Conservation (phyloP, 2,888 invertebrate genomes). For the Apantesis nais region DNA sequence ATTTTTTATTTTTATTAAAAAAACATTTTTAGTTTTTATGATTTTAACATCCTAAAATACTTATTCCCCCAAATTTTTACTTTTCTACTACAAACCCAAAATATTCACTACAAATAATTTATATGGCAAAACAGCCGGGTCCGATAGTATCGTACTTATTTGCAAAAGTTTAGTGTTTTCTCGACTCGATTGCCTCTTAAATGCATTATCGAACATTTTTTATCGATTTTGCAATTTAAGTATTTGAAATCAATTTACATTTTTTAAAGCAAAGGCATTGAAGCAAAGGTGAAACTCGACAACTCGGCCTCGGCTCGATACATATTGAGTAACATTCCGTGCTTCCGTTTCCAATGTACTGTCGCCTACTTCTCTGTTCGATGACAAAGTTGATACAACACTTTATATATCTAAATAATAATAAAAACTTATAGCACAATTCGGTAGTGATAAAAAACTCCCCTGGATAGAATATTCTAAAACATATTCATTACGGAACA, state of each 20-base stretch:
- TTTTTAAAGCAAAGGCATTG: slow-evolving; percentile 59
- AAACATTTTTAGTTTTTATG: too few relatives aligned
- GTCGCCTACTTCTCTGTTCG: slow-evolving; percentile 40
- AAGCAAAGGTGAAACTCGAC: slow-evolving; percentile 74
- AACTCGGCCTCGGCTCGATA: slow-evolving; percentile 70
- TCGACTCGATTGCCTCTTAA: slow-evolving; percentile 19
- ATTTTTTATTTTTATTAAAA: too few relatives aligned
- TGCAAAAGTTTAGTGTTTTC: slow-evolving; percentile 28
- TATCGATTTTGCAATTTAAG: slow-evolving; percentile 54
- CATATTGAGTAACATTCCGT: slow-evolving; percentile 72
- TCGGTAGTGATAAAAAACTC: background rate
- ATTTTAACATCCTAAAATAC: too few relatives aligned
- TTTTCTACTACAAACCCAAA: too few relatives aligned
- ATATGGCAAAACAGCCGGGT: too few relatives aligned
- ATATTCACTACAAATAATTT: too few relatives aligned
- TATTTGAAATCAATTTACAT: slow-evolving; percentile 50
- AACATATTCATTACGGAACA: background rate
- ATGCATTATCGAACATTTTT: slow-evolving; percentile 38
- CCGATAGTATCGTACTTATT: too few relatives aligned
- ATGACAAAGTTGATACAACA: slow-evolving; percentile 31
- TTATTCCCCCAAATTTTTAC: too few relatives aligned
- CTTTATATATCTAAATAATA: background rate
- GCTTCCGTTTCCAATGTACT: slow-evolving; percentile 69
- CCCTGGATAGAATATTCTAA: background rate
- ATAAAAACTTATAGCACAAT: background rate